These are phyloP conservation scores for Gymnorhina tibicen DNA, from an alignment of 2,113 vertebrate genomes.

Conservation along the genomic window DNA sequence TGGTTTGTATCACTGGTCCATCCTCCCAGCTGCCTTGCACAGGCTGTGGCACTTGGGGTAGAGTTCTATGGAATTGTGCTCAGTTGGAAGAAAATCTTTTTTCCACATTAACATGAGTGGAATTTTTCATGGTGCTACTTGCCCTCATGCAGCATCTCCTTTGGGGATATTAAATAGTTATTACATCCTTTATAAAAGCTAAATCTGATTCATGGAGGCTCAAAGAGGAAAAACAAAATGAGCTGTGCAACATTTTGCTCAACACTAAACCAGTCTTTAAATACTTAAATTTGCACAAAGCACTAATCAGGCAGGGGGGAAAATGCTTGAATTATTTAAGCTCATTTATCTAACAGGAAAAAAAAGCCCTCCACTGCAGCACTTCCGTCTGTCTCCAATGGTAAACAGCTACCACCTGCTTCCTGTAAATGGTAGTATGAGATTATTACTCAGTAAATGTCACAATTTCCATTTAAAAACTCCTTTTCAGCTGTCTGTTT, in stretches of 20 bases:
- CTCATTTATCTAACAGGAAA: slow-evolving; percentile 61
- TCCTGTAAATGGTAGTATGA: slow-evolving; percentile 58
- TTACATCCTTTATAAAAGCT: background rate
- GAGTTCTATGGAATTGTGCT: background rate
- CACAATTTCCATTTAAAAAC: slow-evolving; percentile 74
- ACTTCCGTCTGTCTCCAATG: slow-evolving; percentile 63
- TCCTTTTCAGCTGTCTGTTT: slow-evolving; percentile 59
- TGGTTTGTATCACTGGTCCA: background rate
- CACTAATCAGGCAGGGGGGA: slow-evolving; percentile 12
- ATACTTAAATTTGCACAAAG: slow-evolving; percentile 45
- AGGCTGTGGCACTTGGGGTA: background rate
- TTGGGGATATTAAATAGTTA: background rate
- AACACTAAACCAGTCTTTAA: slow-evolving; percentile 20
- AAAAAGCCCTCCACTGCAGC: slow-evolving; percentile 25
- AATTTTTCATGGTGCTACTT: background rate
- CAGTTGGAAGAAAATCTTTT: background rate
- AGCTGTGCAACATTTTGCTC: background rate
- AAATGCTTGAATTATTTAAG: slow-evolving; percentile 55
- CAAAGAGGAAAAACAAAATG: background rate
- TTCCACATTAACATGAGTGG: background rate
- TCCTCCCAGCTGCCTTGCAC: background rate
- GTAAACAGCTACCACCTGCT: slow-evolving; percentile 70
- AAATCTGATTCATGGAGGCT: background rate
- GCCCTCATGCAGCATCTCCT: background rate
- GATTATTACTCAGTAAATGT: slow-evolving; percentile 71